phyloP scores from a whole-genome alignment of 2,113 vertebrate species.

The Pogonocichla stellata region DNA sequence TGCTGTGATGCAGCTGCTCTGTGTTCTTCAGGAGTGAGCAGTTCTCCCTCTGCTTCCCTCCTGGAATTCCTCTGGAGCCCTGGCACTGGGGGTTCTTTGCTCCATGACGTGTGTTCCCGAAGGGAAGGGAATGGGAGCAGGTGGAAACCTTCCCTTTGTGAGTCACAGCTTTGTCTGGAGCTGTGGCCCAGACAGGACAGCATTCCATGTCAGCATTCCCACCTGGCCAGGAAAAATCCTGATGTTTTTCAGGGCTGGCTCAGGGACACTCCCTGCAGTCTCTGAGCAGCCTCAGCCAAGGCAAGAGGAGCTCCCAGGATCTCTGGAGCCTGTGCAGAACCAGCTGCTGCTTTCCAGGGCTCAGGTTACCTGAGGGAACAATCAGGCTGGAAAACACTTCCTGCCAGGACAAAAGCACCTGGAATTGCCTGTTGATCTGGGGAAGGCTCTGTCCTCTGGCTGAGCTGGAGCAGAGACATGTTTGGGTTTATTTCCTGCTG shows the following conservation, averaged over 20 bases:
- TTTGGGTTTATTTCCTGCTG: not conserved
- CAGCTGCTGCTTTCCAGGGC: not conserved
- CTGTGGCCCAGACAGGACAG: not conserved
- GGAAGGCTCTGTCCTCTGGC: not conserved
- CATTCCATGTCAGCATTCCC: not conserved
- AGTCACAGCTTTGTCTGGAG: not conserved
- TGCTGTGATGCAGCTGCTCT: no score
- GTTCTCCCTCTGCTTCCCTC: no score
- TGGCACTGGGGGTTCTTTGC: no score
- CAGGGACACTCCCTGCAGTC: not conserved
- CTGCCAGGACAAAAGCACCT: not conserved
- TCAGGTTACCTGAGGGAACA: constrained; percentile 4
- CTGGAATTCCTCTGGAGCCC: no score
- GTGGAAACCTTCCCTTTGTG: not conserved
- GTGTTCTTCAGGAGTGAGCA: no score
- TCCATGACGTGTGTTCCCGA: no score
- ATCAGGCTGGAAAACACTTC: not conserved
- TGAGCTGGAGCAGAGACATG: not conserved
- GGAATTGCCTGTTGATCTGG: not conserved
- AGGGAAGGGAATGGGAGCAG: not conserved
- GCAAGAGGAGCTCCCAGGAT: not conserved
- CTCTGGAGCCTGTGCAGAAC: not conserved
- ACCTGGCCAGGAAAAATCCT: not conserved
- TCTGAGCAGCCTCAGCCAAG: not conserved
- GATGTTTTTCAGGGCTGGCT: not conserved